A percentile compares a stretch with the other conserved stretches of the same genome.
Conservation (phyloP, 2,113 vertebrate species). For the Bothrops jararaca region DNA sequence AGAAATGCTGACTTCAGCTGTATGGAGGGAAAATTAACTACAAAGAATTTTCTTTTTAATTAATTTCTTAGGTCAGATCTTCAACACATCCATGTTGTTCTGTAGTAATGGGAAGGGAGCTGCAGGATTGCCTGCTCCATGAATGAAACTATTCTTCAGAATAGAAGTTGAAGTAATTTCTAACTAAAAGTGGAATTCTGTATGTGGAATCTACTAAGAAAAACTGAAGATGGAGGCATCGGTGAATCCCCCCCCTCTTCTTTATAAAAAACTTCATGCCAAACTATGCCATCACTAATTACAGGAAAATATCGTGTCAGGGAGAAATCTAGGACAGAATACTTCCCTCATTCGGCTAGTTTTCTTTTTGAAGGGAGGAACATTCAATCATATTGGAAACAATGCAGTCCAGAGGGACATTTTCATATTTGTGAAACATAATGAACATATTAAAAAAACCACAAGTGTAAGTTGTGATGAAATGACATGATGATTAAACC, state of each 20-base stretch:
- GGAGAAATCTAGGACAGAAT: not conserved
- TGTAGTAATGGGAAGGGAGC: not conserved
- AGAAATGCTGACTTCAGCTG: not conserved
- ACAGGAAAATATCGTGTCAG: not conserved
- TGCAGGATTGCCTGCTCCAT: not conserved
- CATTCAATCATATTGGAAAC: not conserved
- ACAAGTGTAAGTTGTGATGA: not conserved
- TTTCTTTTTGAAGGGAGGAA: not conserved
- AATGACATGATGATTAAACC: not conserved
- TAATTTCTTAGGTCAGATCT: not conserved
- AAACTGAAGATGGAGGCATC: not conserved
- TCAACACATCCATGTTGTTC: not conserved
- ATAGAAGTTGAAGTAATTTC: not conserved
- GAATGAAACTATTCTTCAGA: not conserved
- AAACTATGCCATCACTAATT: not conserved
- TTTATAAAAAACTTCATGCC: not conserved
- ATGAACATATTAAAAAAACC: not conserved
- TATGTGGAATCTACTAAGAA: not conserved
- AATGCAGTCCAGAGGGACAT: not conserved
- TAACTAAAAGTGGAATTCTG: not conserved
- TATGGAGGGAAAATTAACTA: not conserved
- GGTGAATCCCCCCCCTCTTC: not conserved
- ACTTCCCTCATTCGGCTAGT: too few species aligned
- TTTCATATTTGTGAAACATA: not conserved
- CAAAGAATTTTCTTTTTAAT: not conserved